Base-by-base conservation (phyloP, 2,113 vertebrate species). In the Cnemophilus loriae region DNA sequence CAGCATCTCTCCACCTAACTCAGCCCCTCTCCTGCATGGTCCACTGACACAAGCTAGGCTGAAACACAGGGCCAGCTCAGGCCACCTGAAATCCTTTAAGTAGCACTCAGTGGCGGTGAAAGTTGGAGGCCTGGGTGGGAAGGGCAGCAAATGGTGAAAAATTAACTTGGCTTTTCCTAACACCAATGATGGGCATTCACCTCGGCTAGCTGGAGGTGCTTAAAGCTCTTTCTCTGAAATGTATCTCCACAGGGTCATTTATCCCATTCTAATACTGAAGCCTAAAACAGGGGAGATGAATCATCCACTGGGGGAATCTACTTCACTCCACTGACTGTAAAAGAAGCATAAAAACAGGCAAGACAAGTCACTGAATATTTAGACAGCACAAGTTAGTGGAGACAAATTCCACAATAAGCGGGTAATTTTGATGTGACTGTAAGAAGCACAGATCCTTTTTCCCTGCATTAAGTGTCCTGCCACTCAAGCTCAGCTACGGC, bases 311-410 rank as follows among this genome's bases (percentile, higher is more conserved):
- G 56, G 73, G 79, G 39, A 95, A 90, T 59, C 57, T 82, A 65
- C 67, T 89, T 94, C 89, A 84, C 57, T 88, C 55, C 4, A 7
- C 59, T 59, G 71, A 81, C 59, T 84, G 63, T 65, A 75, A 84
- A 95, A 90, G 86, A 39, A 89, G 59, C 9, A 17, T 50, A 78
- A 74, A 89, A 89, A 21, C 71, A 93, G 76, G 42, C 84, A 86
- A 89, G 90, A 82, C 88, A 91, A 87, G 83, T 84, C 73, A 81
- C 50, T 80, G 89, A 95, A 90, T 95, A 89, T 95, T 95, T 95
- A 96, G 95, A 95, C 79, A 93, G 88, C 71, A 74, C 33, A 89
- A 92, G 94, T 89, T 93, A 92, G 86, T 39, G 69, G 55, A 95
- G 93, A 95, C 42, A 74, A 93, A 96, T 93, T 92, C 83, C 79